These are phyloP conservation scores for Cataglyphis rosenhaueri DNA, from an alignment of 2,888 invertebrate species.

Conservation along the genomic window DNA sequence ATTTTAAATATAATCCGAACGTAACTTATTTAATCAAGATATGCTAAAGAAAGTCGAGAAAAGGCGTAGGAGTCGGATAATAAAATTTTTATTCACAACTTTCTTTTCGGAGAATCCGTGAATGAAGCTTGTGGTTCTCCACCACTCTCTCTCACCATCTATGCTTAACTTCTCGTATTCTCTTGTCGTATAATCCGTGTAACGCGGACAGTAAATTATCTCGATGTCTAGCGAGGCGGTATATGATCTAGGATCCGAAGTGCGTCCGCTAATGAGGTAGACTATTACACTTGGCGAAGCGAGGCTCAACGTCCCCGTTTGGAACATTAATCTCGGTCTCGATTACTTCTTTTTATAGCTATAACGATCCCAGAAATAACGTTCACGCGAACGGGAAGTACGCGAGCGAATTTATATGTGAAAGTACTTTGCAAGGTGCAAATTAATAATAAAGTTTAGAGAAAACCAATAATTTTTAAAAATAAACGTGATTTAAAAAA, in stretches of 20 bases:
- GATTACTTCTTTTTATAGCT: conserved; percentile 42
- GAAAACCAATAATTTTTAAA: not conserved
- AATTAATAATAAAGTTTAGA: conserved; percentile 2
- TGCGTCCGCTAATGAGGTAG: conserved; percentile 49
- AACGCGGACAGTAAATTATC: conserved; percentile 49
- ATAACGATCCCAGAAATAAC: conserved; percentile 46
- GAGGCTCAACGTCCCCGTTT: conserved; percentile 20
- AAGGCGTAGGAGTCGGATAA: not conserved
- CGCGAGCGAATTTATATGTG: conserved; percentile 17
- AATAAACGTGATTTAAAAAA: not conserved
- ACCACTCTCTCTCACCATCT: not conserved
- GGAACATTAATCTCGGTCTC: conserved; percentile 46
- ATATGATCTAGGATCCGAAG: conserved; percentile 51
- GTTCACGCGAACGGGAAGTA: conserved; percentile 16
- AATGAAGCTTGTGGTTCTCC: not conserved
- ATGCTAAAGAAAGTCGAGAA: not conserved
- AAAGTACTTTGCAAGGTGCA: conserved; percentile 9
- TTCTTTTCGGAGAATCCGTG: not conserved
- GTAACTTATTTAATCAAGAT: not conserved
- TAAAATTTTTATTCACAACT: not conserved
- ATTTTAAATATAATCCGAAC: not conserved
- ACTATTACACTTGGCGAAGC: conserved; percentile 32
- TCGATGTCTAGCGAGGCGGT: conserved; percentile 20
- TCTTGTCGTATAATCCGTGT: conserved; percentile 39
- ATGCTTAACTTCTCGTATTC: not conserved